Evolutionary conservation across 1,140 invertebrate species (phyloP).

Genomic region (Zaprionus davidi): DNA sequence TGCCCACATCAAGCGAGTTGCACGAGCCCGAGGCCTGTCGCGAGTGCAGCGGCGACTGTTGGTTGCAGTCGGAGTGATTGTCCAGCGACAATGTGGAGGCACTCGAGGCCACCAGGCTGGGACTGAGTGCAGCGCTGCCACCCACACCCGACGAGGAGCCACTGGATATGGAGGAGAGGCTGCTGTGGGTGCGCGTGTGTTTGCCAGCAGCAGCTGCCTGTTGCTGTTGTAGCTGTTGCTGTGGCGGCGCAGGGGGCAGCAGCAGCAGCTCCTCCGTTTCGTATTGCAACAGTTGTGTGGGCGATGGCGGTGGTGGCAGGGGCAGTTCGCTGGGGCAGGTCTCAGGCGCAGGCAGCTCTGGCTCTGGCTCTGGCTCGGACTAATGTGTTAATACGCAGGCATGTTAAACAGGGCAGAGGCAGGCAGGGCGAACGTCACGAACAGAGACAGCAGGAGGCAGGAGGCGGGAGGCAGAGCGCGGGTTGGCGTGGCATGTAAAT

Average conservation of each 20-base stretch:
- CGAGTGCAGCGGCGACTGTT: constrained; percentile 71
- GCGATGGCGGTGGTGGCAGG: constrained; percentile 76
- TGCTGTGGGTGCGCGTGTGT: constrained; percentile 74
- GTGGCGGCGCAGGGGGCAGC: constrained; percentile 12
- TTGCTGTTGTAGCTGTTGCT: not conserved
- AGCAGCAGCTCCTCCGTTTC: constrained; percentile 53
- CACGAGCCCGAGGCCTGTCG: constrained; percentile 73
- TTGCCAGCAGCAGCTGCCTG: constrained; percentile 36
- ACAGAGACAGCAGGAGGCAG: constrained; percentile 2
- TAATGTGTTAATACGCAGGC: constrained; percentile 70
- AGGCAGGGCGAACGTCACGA: constrained; percentile 19
- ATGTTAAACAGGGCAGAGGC: constrained; percentile 36
- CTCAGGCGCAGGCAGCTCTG: constrained; percentile 20
- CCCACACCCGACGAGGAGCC: constrained; percentile 67
- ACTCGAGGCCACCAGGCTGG: constrained; percentile 52
- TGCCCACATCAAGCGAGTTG: constrained; percentile 61
- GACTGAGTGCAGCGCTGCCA: constrained; percentile 57
- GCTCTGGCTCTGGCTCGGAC: constrained; percentile 32
- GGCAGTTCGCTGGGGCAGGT: constrained; percentile 61
- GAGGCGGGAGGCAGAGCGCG: constrained; percentile 15
- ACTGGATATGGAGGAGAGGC: constrained; percentile 72
- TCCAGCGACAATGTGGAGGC: constrained; percentile 70
- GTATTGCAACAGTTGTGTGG: constrained; percentile 76
- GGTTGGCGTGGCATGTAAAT: constrained; percentile 32
- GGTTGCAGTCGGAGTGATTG: constrained; percentile 23